phyloP scores from a whole-genome alignment of 2,113 vertebrate genomes.

The Ammodytes marinus region DNA sequence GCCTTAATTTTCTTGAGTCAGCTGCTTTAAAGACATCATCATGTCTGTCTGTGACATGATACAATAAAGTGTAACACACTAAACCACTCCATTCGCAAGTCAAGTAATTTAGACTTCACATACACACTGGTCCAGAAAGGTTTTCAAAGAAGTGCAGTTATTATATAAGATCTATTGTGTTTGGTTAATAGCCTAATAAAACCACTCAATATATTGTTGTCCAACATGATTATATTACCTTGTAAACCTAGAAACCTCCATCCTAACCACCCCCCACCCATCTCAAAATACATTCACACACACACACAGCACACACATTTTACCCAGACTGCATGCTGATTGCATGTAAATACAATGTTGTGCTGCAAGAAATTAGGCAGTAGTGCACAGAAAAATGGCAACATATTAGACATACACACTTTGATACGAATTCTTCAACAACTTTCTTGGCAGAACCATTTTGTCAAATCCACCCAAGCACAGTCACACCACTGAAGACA shows the following conservation, averaged over 20 bases:
- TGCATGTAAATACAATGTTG: constrained; percentile 18
- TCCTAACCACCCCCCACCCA: neutral
- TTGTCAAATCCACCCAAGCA: constrained; percentile 17
- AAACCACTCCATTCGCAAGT: neutral
- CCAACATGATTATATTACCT: neutral
- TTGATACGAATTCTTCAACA: neutral
- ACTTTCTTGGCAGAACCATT: neutral
- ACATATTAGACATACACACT: neutral
- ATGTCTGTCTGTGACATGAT: neutral
- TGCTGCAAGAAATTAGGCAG: constrained; percentile 22
- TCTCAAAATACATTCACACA: constrained; percentile 8
- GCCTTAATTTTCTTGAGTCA: too few species aligned
- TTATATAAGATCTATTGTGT: neutral
- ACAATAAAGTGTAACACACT: neutral
- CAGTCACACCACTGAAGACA: constrained; percentile 32
- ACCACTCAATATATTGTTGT: neutral
- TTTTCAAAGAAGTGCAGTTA: neutral
- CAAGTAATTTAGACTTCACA: neutral
- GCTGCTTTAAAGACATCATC: too few species aligned
- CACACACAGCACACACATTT: constrained; percentile 13
- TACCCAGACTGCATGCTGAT: constrained; percentile 19
- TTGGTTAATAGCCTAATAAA: neutral
- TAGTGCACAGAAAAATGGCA: constrained; percentile 25
- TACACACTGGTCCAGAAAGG: neutral
- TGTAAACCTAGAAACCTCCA: neutral